Percentiles rank a stretch among this genome's conserved stretches.
phyloP scores from a whole-genome alignment of 1,140 invertebrate species.

The Caenorhabditis tropicalis region DNA sequence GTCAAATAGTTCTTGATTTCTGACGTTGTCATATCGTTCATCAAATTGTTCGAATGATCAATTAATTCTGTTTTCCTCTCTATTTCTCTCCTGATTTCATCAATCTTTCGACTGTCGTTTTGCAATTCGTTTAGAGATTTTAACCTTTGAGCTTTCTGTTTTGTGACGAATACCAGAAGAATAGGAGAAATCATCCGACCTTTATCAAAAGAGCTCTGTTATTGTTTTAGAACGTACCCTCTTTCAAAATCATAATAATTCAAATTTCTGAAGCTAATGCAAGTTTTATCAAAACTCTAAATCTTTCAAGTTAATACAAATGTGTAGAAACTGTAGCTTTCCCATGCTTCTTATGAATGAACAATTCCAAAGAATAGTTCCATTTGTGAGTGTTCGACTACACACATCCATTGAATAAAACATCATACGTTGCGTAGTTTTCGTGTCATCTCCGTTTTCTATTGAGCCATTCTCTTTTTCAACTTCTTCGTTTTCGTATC shows the following conservation, averaged over 20 bases:
- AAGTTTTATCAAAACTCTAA: no score
- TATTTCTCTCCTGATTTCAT: not conserved
- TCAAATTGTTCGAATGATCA: not conserved
- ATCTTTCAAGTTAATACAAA: no score
- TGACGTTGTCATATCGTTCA: not conserved
- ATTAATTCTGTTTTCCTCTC: conserved; percentile 9
- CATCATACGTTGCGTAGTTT: not conserved
- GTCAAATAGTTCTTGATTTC: conserved; percentile 12
- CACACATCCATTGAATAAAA: not conserved
- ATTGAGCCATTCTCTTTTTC: not conserved
- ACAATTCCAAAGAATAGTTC: no score
- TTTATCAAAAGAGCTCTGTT: no score
- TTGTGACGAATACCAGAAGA: not conserved
- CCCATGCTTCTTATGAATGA: no score
- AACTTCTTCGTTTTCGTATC: not conserved
- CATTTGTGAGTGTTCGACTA: no score
- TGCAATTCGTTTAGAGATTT: not conserved
- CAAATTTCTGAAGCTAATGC: not conserved
- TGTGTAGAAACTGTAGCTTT: no score
- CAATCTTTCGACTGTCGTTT: not conserved
- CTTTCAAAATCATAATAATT: no score
- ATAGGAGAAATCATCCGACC: no score
- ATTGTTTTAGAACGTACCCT: no score
- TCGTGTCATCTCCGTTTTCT: not conserved
- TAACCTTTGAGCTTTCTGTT: not conserved